Base-by-base conservation (phyloP, 1,140 invertebrate genomes). In the Drosophila kikkawai region DNA sequence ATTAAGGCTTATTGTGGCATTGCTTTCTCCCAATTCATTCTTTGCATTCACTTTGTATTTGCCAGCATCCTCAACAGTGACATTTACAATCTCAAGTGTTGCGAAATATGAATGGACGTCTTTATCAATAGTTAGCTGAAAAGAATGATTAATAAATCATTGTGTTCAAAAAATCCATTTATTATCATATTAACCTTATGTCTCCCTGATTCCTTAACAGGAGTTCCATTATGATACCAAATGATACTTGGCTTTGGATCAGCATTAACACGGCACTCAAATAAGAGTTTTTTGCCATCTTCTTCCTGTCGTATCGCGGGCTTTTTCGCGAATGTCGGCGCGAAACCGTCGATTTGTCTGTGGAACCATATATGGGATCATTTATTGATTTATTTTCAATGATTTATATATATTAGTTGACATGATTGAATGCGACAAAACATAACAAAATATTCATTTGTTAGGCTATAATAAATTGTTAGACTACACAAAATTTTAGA, bases 311-410 rank as follows among this genome's bases (percentile, higher is more conserved):
- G 95, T 92, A 99, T 99, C 34, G 97, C 95, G 48, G 98, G 98
- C 94, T 99, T 99, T 94, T 98, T 98, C 92, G 97, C 96, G 94
- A 99, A 99, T 92, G 98, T 99, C 91, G 98, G 98, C 93, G 98
- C 98, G 93, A 98, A 96, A 90, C 98, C 98, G 94, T 99, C 98
- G 94, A 98, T 97, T 98, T 98, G 97, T 95, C 97, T 98, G 94
- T 97, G 98, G 94, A 8, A 92, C 64, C 6, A 75, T 34, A 17
- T 29, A 19, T 15, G 9, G 17, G 11, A 32, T 29, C 11, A 34
- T 3, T 26, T 11, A 44, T 44, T 11, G 2, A 17, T 12, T 19
- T 45, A 45, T 12, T 29, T 26, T 29, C 26, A 29, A 29, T 29
- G 11, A 29, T 12, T 7, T 6, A 55, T 37, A 29, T 47, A 45